These are phyloP conservation scores for Diadophis punctatus DNA, from an alignment of 2,113 vertebrate species.

Conservation along the genomic window DNA sequence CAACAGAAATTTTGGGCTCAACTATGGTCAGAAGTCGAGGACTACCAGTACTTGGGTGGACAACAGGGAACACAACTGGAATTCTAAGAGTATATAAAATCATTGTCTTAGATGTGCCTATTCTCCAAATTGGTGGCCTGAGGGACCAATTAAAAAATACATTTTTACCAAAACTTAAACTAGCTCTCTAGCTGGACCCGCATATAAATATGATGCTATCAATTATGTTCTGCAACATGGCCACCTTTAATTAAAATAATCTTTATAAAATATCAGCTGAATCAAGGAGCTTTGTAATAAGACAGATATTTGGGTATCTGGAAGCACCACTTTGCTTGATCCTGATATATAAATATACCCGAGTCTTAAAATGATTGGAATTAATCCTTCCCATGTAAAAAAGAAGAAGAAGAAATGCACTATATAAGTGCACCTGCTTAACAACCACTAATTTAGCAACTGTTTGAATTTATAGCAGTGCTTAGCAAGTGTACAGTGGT, in stretches of 20 bases:
- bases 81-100: not conserved
- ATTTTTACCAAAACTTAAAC: not conserved
- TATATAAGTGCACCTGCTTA: not conserved
- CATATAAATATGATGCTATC: not conserved
- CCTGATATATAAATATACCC: not conserved
- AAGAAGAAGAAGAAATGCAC: not conserved
- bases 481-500: too few relatives aligned
- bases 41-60: not conserved
- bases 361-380: not conserved
- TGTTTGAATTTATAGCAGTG: not conserved
- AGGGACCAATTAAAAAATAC: not conserved
- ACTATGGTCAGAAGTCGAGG: not conserved
- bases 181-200: not conserved
- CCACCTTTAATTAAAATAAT: not conserved
- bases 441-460: not conserved
- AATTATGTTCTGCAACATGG: not conserved
- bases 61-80: not conserved
- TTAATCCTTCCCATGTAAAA: not conserved
- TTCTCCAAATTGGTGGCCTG: not conserved
- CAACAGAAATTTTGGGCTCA: not conserved
- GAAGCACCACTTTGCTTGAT: not conserved
- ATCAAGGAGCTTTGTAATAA: not conserved
- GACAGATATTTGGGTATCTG: not conserved
- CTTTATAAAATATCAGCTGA: not conserved
- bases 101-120: not conserved